phyloP scores from a whole-genome alignment of 2,113 vertebrate genomes.

The Argyrosomus japonicus region DNA sequence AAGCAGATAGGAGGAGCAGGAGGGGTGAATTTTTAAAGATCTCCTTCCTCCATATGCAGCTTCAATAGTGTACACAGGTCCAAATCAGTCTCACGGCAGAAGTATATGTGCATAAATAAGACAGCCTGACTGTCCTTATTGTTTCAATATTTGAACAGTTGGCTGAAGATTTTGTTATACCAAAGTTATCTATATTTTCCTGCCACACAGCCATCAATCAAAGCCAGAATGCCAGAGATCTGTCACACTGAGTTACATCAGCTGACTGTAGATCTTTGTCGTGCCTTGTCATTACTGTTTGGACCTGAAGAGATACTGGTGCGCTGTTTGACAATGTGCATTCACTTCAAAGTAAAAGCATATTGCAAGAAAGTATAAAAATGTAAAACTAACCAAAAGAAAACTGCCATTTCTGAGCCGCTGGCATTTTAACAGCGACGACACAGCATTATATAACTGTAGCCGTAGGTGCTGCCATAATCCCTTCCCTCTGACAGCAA shows the following conservation, averaged over 20 bases:
- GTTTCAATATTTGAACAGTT: constrained; percentile 63
- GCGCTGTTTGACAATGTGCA: neutral
- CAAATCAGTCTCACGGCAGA: constrained; percentile 22
- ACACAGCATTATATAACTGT: constrained; percentile 62
- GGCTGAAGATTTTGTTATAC: constrained; percentile 24
- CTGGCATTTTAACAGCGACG: neutral
- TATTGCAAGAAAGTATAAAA: neutral
- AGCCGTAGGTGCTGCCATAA: constrained; percentile 64
- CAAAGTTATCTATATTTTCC: constrained; percentile 13
- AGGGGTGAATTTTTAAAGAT: neutral
- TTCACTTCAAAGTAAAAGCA: neutral
- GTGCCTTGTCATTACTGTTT: neutral
- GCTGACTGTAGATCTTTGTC: neutral
- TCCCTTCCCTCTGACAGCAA: constrained; percentile 59
- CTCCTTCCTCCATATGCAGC: neutral
- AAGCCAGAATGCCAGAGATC: neutral
- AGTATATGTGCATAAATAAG: constrained; percentile 20
- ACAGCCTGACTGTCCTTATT: constrained; percentile 16
- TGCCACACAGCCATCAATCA: constrained; percentile 24
- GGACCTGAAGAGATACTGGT: neutral
- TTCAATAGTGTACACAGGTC: neutral
- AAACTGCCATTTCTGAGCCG: constrained; percentile 5
- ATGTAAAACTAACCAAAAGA: constrained; percentile 7
- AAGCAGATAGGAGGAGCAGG: neutral
- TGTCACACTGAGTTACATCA: neutral